Percentiles rank a stretch among this genome's conserved stretches.
Conservation (phyloP, 2,113 vertebrate species). For the Trichechus manatus region DNA sequence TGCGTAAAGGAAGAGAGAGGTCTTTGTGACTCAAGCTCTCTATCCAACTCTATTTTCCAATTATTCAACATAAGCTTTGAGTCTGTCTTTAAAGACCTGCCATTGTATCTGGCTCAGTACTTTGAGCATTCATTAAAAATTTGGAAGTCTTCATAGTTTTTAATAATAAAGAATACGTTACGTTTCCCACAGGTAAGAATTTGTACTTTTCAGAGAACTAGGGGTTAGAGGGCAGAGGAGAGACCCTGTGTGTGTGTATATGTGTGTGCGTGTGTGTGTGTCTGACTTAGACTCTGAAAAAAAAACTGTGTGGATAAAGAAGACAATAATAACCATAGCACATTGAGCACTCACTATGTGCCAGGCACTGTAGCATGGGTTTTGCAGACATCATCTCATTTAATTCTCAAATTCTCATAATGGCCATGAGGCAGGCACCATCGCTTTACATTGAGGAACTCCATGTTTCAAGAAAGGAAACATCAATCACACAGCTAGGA, state of each 20-base stretch:
- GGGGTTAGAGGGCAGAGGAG: background rate
- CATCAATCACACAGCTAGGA: background rate
- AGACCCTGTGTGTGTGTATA: background rate
- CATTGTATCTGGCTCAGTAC: background rate
- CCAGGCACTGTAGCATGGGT: rapidly evolving
- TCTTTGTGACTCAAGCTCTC: background rate
- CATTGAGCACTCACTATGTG: background rate
- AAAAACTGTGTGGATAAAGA: background rate
- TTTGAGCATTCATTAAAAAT: constrained; percentile 22
- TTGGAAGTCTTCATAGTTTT: constrained; percentile 27
- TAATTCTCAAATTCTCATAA: background rate
- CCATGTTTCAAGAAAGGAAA: constrained; percentile 13
- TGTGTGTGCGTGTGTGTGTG: background rate
- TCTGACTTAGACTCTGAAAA: background rate
- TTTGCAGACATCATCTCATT: background rate
- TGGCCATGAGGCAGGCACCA: background rate
- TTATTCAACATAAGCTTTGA: constrained; percentile 22
- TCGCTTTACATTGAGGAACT: background rate
- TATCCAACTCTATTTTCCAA: background rate
- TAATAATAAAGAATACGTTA: background rate
- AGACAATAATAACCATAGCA: background rate
- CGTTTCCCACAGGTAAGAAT: background rate
- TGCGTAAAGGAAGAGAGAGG: background rate
- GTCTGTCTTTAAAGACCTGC: background rate
- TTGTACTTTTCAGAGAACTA: background rate